Evolutionary conservation across 2,113 vertebrate species (phyloP).

Genomic region (Morone chrysops): DNA sequence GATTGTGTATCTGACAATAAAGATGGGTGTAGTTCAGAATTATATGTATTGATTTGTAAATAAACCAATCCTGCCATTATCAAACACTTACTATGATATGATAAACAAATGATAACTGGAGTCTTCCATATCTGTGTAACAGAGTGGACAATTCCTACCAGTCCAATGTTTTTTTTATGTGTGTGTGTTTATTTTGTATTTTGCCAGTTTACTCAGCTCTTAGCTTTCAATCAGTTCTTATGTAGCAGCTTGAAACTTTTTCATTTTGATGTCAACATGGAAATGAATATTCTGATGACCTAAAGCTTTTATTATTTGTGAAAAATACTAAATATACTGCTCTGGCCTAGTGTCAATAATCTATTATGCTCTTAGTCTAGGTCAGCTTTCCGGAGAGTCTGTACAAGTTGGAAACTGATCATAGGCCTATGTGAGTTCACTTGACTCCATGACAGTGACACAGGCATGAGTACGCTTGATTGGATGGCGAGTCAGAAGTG

Average conservation of each 20-base stretch:
- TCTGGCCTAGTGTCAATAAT: not conserved
- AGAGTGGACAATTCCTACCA: not conserved
- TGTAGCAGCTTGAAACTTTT: too few relatives aligned
- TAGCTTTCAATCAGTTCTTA: not conserved
- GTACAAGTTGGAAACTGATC: constrained; percentile 5
- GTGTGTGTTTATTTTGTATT: not conserved
- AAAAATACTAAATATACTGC: not conserved
- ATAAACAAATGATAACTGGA: not conserved
- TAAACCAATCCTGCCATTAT: not conserved
- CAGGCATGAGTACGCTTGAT: not conserved
- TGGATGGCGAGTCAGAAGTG: constrained; percentile 13
- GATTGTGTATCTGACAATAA: not conserved
- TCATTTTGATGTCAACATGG: not conserved
- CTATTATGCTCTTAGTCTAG: too few relatives aligned
- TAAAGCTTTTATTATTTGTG: too few relatives aligned
- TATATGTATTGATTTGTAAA: not conserved
- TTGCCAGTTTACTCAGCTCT: not conserved
- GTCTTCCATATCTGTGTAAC: too few relatives aligned
- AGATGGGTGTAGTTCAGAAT: too few relatives aligned
- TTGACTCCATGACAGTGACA: constrained; percentile 7
- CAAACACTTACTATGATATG: too few relatives aligned
- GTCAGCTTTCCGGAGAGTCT: not conserved
- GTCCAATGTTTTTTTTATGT: not conserved
- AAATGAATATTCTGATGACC: too few relatives aligned
- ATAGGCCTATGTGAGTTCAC: not conserved